phyloP scores from a whole-genome alignment of 2,797 vertebrate genomes.

The Cyclura pinguis region DNA sequence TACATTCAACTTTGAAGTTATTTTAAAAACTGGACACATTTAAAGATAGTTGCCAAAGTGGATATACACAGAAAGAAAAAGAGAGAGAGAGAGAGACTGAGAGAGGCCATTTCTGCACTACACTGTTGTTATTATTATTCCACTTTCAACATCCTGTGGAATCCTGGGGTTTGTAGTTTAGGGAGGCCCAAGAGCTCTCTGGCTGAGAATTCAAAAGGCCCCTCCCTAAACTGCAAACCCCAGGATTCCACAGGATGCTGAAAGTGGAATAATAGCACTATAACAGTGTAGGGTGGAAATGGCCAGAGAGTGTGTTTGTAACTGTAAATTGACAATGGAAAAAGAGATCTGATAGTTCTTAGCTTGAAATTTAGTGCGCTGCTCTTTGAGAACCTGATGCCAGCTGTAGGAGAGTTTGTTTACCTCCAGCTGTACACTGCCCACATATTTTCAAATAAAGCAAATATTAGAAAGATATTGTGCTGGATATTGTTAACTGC shows the following conservation, averaged over 20 bases:
- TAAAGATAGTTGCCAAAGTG: not conserved
- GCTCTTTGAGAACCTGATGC: not conserved
- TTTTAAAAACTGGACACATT: not conserved
- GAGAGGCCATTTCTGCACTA: no score
- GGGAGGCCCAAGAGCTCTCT: no score
- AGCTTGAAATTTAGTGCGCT: not conserved
- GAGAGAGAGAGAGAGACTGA: no score
- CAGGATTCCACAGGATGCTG: no score
- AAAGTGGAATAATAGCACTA: no score
- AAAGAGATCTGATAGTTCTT: not conserved
- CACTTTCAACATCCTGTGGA: no score
- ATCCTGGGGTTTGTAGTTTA: no score
- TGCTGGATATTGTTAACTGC: no score
- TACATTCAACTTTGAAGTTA: not conserved
- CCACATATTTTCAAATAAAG: not conserved
- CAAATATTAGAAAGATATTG: not conserved
- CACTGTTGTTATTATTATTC: no score
- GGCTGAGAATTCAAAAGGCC: no score
- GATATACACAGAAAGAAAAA: no score
- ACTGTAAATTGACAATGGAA: not conserved
- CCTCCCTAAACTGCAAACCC: no score
- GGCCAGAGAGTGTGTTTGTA: not conserved
- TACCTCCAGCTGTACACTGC: not conserved
- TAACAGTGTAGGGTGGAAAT: not conserved
- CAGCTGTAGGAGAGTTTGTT: not conserved